Evolutionary conservation across 2,113 vertebrate genomes (phyloP).

Genomic region (Chaetops frenatus): DNA sequence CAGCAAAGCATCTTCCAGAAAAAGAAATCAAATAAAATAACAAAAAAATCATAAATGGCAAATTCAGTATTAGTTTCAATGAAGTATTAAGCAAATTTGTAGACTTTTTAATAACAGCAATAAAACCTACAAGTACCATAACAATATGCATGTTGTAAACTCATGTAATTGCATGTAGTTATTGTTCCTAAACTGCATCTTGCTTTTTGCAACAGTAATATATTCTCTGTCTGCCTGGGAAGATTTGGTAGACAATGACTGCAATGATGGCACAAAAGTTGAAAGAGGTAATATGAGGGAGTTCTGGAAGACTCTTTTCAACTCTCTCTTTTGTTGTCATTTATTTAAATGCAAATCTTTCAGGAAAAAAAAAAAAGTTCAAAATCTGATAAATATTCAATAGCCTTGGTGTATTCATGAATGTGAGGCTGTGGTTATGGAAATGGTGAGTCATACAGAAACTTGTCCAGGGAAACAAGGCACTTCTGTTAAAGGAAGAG

Average conservation of each 20-base stretch:
- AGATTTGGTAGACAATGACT: background rate
- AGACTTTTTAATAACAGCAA: background rate
- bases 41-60: background rate
- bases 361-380: background rate
- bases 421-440: background rate
- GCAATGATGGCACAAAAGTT: background rate
- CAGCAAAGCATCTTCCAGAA: background rate
- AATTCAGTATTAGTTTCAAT: background rate
- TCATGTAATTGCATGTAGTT: background rate
- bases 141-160: background rate
- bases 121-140: background rate
- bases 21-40: background rate
- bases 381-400: slow-evolving; percentile 35
- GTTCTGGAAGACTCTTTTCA: slow-evolving; percentile 7
- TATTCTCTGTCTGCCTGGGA: slow-evolving; percentile 23
- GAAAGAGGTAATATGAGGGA: background rate
- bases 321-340: slow-evolving; percentile 1
- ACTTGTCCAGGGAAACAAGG: background rate
- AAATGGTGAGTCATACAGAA: background rate
- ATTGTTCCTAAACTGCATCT: background rate
- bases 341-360: slow-evolving; percentile 55
- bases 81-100: background rate
- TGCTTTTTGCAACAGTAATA: background rate
- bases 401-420: background rate
- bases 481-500: background rate